These are phyloP conservation scores for Operophtera brumata DNA, from an alignment of 2,888 invertebrate genomes.

Conservation along the genomic window DNA sequence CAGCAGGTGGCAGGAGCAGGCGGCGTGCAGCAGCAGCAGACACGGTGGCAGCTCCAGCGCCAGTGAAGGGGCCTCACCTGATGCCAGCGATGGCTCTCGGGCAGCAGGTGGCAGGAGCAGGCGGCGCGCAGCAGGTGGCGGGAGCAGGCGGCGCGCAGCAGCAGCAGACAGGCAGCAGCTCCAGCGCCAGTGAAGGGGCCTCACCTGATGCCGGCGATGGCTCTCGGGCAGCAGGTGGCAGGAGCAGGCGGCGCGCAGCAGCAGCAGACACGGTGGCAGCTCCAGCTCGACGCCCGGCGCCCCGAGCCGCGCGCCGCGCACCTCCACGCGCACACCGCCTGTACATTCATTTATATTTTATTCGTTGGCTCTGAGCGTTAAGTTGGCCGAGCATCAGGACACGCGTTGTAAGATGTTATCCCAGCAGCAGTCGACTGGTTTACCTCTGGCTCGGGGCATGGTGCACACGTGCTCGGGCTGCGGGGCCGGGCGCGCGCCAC, in stretches of 20 bases:
- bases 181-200: background rate
- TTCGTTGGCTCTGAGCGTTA: no score
- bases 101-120: slow-evolving; percentile 49
- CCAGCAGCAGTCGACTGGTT: background rate
- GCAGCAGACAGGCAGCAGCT: slow-evolving; percentile 38
- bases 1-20: slow-evolving; percentile 47
- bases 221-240: slow-evolving; percentile 53
- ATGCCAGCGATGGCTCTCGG: slow-evolving; percentile 46
- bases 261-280: slow-evolving; percentile 44
- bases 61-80: slow-evolving; percentile 22
- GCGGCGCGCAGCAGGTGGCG: slow-evolving; percentile 39
- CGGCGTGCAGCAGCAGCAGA: slow-evolving; percentile 41
- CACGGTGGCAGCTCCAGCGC: slow-evolving; percentile 41
- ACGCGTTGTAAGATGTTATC: background rate
- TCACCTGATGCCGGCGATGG: slow-evolving; percentile 36
- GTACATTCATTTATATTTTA: background rate
- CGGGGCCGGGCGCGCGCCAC: slow-evolving; percentile 40
- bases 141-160: slow-evolving; percentile 37
- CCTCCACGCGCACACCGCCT: background rate
- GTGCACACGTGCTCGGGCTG: slow-evolving; percentile 39
- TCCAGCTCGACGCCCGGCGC: slow-evolving; percentile 32
- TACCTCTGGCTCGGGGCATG: slow-evolving; percentile 16
- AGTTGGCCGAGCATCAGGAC: background rate
- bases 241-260: slow-evolving; percentile 37
- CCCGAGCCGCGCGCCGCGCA: slow-evolving; percentile 2